Evolutionary conservation across 2,113 vertebrate genomes (phyloP), one percentile per base, ranked within the genome.

Genomic region (Miniopterus natalensis): DNA sequence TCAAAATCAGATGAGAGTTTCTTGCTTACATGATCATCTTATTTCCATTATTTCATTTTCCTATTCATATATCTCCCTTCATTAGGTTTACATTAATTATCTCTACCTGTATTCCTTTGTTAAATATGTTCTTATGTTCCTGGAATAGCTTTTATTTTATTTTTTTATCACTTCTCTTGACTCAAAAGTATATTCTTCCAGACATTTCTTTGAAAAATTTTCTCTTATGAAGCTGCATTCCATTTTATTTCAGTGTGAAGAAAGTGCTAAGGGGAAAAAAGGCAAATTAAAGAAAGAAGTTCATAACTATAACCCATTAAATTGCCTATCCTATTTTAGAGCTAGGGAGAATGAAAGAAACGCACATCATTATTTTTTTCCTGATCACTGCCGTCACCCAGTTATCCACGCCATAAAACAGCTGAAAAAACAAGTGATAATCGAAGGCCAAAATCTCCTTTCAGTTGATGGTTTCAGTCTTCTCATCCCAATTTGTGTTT

Each of bases 1-100:
- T 94, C 61, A 94, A 49, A 94, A 81, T 61, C 21, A 92, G 29
- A 95, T 59, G 29, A 89, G n/a, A 94, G 9, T 90, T 8, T 84
- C n/a, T 83, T 83, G 20, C 45, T 80, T 70, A 61, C 31, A n/a
- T 55, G 65, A 84, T 73, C 18, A 65, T 68, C n/a, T 73, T 29
- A 53, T 71, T 79, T 77, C 12, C 63, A 18, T 70, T 53, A 23
- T 84, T 68, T 92, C 40, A 73, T 94, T 92, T 81, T 97, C n/a
- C 18, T 74, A 36, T 11, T 14, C 51, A 42, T 75, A 2, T 31
- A 51, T 2, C 66, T 84, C 6, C 13, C 71, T 75, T 78, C 53
- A 51, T 42, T 31, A 10, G 23, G 27, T 61, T 84, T 90, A 29
- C 23, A 36, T 65, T 83, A 61, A 83, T 83, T 73, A 55, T 68